phyloP scores from a whole-genome alignment of 37 sponge, comb jelly and placozoan species.

The Beroe forskalii region DNA sequence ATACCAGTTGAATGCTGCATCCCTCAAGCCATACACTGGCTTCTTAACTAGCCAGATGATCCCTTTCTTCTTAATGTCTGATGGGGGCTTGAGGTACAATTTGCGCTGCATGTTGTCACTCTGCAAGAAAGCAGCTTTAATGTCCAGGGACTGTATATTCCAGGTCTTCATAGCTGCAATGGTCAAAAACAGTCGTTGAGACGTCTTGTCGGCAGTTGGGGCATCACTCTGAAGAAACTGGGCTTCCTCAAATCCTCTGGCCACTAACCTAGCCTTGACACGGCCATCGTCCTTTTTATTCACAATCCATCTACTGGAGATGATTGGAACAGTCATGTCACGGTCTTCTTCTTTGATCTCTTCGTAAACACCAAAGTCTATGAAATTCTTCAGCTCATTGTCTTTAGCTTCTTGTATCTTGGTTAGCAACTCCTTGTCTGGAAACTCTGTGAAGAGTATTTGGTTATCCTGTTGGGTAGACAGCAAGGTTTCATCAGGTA shows the following conservation, averaged over 20 bases:
- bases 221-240: neutral
- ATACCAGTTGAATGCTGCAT: neutral
- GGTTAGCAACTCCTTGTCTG: neutral
- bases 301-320: neutral
- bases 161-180: neutral
- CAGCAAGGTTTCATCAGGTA: neutral
- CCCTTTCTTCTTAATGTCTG: neutral
- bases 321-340: neutral
- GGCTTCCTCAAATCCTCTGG: neutral
- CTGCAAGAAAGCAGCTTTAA: neutral
- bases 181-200: neutral
- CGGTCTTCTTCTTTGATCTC: neutral
- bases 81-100: neutral
- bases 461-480: neutral
- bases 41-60: neutral
- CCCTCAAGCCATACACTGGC: neutral
- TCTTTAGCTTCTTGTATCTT: neutral
- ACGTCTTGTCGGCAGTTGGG: neutral
- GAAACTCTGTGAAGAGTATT: neutral
- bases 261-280: neutral
- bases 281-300: neutral
- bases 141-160: neutral
- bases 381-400: neutral
- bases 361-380: neutral
- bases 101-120: neutral